Evolutionary conservation across 1,140 invertebrate genomes (phyloP).

Genomic region (Doryteuthis pealeii): DNA sequence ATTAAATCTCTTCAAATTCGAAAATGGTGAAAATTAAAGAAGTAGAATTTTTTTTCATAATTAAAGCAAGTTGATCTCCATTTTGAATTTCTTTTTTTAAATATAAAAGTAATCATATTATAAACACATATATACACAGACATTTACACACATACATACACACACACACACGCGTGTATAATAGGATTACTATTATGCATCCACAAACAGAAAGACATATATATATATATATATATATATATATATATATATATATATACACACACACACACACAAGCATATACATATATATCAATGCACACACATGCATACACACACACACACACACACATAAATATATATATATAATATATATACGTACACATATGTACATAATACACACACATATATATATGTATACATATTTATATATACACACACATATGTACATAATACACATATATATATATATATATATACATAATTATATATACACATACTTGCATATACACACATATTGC

Average conservation of each 20-base stretch:
- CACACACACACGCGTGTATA: background rate
- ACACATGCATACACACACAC: background rate
- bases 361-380: background rate
- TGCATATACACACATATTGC: background rate
- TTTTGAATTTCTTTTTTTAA: too few relatives aligned
- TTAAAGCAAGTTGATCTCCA: too few relatives aligned
- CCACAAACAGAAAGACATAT: background rate
- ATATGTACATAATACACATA: background rate
- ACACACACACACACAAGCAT: background rate
- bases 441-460: background rate
- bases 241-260: conserved; percentile 2
- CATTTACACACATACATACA: background rate
- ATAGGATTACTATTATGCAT: too few relatives aligned
- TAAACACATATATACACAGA: background rate
- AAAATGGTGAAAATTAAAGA: too few relatives aligned
- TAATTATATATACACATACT: background rate
- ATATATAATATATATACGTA: conserved; percentile 4
- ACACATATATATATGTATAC: background rate
- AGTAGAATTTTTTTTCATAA: too few relatives aligned
- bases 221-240: background rate
- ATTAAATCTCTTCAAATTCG: too few relatives aligned
- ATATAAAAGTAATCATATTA: too few relatives aligned
- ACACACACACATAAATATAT: background rate
- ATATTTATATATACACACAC: background rate
- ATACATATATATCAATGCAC: background rate